These are phyloP conservation scores for Pristionchus arcanus DNA, from an alignment of 2,888 invertebrate genomes.

Conservation along the genomic window DNA sequence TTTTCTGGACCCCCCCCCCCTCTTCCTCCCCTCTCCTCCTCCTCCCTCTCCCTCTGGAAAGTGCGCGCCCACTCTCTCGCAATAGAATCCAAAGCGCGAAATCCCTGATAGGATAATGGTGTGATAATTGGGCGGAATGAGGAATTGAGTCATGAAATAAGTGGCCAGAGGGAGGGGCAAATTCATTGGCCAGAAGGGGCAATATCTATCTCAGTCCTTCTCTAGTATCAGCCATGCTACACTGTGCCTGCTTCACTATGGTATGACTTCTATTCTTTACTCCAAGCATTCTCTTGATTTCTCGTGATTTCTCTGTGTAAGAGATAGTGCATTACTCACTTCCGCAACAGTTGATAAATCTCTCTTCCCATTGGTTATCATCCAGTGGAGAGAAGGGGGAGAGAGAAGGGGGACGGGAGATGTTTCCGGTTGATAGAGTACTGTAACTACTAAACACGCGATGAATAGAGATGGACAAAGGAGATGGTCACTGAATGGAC, in stretches of 20 bases:
- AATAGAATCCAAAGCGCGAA: slow-evolving; percentile 5
- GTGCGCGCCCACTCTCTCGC: background rate
- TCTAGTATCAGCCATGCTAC: background rate
- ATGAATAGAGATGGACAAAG: background rate
- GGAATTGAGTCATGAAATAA: slow-evolving; percentile 21
- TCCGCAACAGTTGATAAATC: background rate
- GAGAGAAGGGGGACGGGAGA: background rate
- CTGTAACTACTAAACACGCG: background rate
- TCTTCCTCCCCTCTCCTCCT: background rate
- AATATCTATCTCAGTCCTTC: background rate
- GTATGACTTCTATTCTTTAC: background rate
- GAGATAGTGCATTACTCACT: background rate
- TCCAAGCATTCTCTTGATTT: background rate
- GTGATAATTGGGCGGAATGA: slow-evolving; percentile 17
- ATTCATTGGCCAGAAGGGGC: background rate
- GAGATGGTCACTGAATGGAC: background rate
- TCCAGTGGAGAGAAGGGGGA: background rate
- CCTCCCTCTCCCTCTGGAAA: background rate
- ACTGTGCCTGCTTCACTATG: background rate
- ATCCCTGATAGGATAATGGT: slow-evolving; percentile 15
- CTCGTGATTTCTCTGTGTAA: background rate
- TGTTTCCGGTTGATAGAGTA: slow-evolving; percentile 4
- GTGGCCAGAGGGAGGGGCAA: background rate
- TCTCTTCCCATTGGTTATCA: background rate
- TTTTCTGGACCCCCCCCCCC: background rate